Evolutionary conservation across 2,113 vertebrate genomes (phyloP).

Genomic region (Mus musculus): GRCm39 chr4:51577001-51577500

Average conservation of each 20-base stretch:
- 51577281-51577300: background rate
- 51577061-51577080: slow-evolving; percentile 46
- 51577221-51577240: slow-evolving; percentile 39
- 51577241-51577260: background rate
- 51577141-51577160: slow-evolving; percentile 27
- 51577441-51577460: too few relatives aligned
- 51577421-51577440: too few relatives aligned
- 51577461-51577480: too few relatives aligned
- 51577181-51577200: slow-evolving; percentile 54
- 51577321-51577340: background rate
- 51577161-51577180: slow-evolving; percentile 19
- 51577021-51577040: slow-evolving; percentile 43
- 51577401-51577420: background rate
- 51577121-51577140: slow-evolving; percentile 31
- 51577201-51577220: slow-evolving; percentile 12
- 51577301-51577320: background rate
- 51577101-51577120: slow-evolving; percentile 27
- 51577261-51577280: background rate
- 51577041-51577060: slow-evolving; percentile 28
- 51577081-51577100: background rate
- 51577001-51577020: slow-evolving; percentile 66
- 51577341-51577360: background rate
- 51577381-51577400: background rate
- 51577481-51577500: too few relatives aligned
- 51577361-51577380: background rate